Evolutionary conservation across 2,113 vertebrate genomes (phyloP).

Genomic region (Tachysurus fulvidraco): DNA sequence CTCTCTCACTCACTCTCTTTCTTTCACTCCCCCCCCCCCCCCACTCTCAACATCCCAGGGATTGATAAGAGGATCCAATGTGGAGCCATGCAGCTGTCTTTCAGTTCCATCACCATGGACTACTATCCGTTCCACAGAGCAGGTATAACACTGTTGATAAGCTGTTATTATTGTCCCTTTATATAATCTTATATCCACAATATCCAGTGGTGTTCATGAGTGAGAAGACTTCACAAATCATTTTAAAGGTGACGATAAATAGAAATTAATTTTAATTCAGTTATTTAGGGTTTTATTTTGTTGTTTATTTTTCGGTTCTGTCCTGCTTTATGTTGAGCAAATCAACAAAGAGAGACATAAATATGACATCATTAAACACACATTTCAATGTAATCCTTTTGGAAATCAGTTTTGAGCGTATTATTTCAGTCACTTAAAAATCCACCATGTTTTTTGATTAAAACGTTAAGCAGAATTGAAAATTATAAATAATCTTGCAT

Average conservation of each 20-base stretch:
- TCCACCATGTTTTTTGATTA: background rate
- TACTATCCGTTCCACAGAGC: constrained; percentile 98
- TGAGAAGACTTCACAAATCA: background rate
- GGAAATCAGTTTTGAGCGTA: no score
- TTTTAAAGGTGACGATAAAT: background rate
- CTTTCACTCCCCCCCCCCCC: no score
- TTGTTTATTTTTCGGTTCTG: background rate
- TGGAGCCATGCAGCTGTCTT: constrained; percentile 97
- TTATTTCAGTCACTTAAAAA: no score
- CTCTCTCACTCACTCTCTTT: background rate
- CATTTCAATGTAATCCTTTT: background rate
- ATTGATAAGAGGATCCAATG: constrained; percentile 84
- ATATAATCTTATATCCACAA: no score
- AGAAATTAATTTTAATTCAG: background rate
- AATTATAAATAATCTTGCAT: no score
- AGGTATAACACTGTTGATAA: constrained; percentile 79
- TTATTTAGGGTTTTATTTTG: background rate
- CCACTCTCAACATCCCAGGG: constrained; percentile 64
- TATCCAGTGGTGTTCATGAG: background rate
- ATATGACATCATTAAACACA: no score
- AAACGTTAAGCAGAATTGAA: background rate
- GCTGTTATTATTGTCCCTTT: background rate
- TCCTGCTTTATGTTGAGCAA: background rate
- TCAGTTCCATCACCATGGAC: constrained; percentile 90
- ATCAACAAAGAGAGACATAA: no score